Conservation (phyloP, 1,140 invertebrate species). For the Zeugodacus cucurbitae region DNA sequence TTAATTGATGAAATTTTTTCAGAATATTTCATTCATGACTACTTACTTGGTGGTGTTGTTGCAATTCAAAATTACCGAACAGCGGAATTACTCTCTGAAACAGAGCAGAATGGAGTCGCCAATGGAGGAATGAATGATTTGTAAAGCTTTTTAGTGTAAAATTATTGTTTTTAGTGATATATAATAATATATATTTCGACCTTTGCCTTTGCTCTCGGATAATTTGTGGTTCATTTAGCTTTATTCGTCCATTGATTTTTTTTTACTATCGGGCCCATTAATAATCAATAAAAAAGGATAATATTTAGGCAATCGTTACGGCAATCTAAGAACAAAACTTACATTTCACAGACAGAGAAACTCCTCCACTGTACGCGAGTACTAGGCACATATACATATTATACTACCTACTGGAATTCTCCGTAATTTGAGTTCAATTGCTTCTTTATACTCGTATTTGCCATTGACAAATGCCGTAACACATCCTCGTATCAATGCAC, state of each 20-base stretch:
- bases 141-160: no score
- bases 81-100: constrained; percentile 44
- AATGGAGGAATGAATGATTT: neutral
- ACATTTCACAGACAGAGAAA: no score
- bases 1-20: neutral
- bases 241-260: no score
- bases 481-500: neutral
- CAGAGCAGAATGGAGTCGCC: neutral
- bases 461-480: neutral
- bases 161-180: no score
- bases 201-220: no score
- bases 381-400: neutral
- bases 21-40: constrained; percentile 75
- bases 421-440: neutral
- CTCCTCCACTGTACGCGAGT: no score
- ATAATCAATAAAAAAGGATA: no score
- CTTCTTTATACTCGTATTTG: neutral
- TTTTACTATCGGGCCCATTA: no score
- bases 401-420: neutral
- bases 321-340: no score
- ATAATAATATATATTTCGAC: no score
- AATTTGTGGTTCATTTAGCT: no score
- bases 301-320: no score
- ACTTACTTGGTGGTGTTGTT: constrained; percentile 76
- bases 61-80: constrained; percentile 72